Percentiles rank a stretch among this genome's conserved stretches.
phyloP scores from a whole-genome alignment of 2,888 invertebrate species.

The Itoplectis maculator region DNA sequence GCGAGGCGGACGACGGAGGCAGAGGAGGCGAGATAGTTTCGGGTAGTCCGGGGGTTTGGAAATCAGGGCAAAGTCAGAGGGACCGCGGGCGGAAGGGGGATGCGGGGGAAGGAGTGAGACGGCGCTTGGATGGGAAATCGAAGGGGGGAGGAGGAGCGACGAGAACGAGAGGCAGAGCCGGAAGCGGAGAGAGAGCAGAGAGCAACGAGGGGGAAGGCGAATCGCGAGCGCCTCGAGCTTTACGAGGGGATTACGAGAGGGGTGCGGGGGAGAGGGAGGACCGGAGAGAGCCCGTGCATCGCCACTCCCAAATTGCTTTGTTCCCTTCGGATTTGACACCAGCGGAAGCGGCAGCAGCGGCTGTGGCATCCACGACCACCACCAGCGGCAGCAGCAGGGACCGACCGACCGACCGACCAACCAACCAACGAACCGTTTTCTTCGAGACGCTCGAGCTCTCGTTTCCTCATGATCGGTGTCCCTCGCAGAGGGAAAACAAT shows the following conservation, averaged over 20 bases:
- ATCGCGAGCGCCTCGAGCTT: slow-evolving; percentile 61
- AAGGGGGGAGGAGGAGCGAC: slow-evolving; percentile 20
- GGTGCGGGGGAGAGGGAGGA: too few species aligned
- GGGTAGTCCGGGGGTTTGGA: slow-evolving; percentile 26
- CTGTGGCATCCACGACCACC: slow-evolving; percentile 6
- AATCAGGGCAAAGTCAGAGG: slow-evolving; percentile 61
- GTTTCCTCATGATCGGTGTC: background rate
- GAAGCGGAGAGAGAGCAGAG: slow-evolving; percentile 12
- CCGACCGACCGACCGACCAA: too few species aligned
- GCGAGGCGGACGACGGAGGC: slow-evolving; percentile 5
- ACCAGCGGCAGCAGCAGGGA: too few species aligned
- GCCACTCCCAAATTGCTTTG: slow-evolving; percentile 66
- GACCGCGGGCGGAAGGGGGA: too few species aligned
- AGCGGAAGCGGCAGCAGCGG: slow-evolving; percentile 9
- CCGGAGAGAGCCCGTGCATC: slow-evolving; percentile 11
- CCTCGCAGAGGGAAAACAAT: slow-evolving; percentile 40
- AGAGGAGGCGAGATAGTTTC: slow-evolving; percentile 21
- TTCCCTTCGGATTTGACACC: slow-evolving; percentile 67
- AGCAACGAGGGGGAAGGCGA: background rate
- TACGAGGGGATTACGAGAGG: slow-evolving; percentile 63
- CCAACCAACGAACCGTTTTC: slow-evolving; percentile 58
- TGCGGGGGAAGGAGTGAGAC: slow-evolving; percentile 27
- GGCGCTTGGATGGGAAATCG: slow-evolving; percentile 50
- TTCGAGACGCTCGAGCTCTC: slow-evolving; percentile 13
- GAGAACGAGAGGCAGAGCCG: slow-evolving; percentile 20